phyloP scores from a whole-genome alignment of 2,113 vertebrate species.

The Dunckerocampus dactyliophorus region DNA sequence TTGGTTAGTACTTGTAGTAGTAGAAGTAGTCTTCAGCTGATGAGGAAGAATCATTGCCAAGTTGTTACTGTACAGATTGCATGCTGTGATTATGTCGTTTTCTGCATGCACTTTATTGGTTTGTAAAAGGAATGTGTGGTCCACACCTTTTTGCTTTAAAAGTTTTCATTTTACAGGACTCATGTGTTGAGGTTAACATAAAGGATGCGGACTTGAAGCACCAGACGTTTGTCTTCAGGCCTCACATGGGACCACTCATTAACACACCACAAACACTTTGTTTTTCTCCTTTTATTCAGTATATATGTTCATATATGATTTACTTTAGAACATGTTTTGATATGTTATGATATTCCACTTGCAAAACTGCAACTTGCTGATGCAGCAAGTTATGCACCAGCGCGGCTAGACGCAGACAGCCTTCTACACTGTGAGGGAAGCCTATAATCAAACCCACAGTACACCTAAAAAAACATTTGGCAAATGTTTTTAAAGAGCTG shows the following conservation, averaged over 20 bases:
- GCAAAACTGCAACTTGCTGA: conserved; percentile 10
- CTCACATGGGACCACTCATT: too few relatives aligned
- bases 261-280: too few relatives aligned
- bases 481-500: conserved; percentile 17
- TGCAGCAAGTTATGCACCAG: conserved; percentile 18
- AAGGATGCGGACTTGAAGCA: conserved; percentile 26
- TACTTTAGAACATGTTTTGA: not conserved
- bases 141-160: not conserved
- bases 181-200: conserved; percentile 31
- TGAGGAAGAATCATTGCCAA: not conserved
- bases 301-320: not conserved
- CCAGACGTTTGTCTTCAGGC: too few relatives aligned
- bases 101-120: conserved; percentile 9
- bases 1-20: not conserved
- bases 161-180: conserved; percentile 7
- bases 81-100: not conserved
- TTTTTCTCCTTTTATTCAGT: too few relatives aligned
- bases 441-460: conserved; percentile 8
- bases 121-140: conserved; percentile 28
- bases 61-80: conserved; percentile 9
- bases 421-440: conserved; percentile 23
- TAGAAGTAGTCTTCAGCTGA: not conserved
- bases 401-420: conserved; percentile 12
- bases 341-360: not conserved
- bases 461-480: conserved; percentile 31